Evolutionary conservation across 2,113 vertebrate genomes (phyloP).

Genomic region (Todiramphus chloris): DNA sequence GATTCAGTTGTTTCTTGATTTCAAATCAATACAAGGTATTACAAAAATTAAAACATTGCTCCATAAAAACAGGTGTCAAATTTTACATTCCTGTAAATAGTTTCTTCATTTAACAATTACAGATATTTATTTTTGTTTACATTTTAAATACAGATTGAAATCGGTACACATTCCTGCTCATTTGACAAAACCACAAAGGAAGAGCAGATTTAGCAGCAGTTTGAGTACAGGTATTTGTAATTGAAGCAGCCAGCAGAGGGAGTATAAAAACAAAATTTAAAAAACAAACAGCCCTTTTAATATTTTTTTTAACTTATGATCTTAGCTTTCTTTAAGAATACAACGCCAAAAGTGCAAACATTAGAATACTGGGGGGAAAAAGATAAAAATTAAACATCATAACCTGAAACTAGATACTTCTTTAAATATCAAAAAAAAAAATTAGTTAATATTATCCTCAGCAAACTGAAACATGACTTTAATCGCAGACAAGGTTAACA

Average conservation of each 20-base stretch:
- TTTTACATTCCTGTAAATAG: background rate
- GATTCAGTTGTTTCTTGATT: background rate
- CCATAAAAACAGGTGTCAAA: background rate
- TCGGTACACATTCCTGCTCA: background rate
- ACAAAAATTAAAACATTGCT: background rate
- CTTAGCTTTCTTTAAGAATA: background rate
- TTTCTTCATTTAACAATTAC: background rate
- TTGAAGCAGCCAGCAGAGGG: constrained; percentile 66
- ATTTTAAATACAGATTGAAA: background rate
- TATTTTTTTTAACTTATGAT: background rate
- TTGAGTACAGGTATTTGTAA: background rate
- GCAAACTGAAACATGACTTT: background rate
- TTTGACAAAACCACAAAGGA: background rate
- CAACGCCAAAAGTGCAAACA: background rate
- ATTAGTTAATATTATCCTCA: background rate
- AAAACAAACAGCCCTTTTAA: background rate
- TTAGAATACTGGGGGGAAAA: background rate
- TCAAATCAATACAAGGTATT: background rate
- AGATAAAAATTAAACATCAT: background rate
- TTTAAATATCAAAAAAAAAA: background rate
- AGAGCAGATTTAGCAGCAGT: background rate
- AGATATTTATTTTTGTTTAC: background rate
- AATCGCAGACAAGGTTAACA: background rate
- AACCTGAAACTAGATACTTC: background rate
- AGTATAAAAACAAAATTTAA: constrained; percentile 40